Evolutionary conservation across 2,113 vertebrate genomes (phyloP).

Genomic region (Prionailurus viverrinus): DNA sequence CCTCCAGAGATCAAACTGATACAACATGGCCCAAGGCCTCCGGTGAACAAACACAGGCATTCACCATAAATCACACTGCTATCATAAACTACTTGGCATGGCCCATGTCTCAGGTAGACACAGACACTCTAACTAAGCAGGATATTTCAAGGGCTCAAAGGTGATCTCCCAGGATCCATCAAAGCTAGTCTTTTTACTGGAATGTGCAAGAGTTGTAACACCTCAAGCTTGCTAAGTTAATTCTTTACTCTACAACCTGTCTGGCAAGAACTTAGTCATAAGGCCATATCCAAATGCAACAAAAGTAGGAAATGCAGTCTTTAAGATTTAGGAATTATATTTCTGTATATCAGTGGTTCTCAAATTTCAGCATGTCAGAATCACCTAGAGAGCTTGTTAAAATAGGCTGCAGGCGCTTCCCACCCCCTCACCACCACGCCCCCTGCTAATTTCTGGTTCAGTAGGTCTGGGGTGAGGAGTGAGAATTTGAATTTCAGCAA

Average conservation of each 20-base stretch:
- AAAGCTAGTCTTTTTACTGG: background rate
- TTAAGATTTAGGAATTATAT: background rate
- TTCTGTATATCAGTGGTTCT: background rate
- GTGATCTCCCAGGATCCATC: background rate
- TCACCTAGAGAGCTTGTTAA: background rate
- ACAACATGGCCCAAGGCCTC: background rate
- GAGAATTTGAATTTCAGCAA: conserved; percentile 26
- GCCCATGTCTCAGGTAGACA: background rate
- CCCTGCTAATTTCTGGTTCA: background rate
- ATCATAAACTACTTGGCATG: background rate
- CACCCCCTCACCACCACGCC: background rate
- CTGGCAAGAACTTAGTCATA: background rate
- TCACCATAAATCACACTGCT: conserved; percentile 18
- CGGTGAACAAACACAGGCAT: conserved; percentile 17
- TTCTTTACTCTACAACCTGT: background rate
- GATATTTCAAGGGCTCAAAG: background rate
- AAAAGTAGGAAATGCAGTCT: background rate
- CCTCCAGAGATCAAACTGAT: background rate
- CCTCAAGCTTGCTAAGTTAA: background rate
- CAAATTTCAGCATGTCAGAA: background rate
- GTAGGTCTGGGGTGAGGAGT: background rate
- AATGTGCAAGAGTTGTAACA: background rate
- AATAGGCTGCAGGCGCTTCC: background rate
- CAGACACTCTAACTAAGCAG: background rate
- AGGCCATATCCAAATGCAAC: background rate